phyloP scores from a whole-genome alignment of 2,888 invertebrate species.

The Drosophila mimetica region DNA sequence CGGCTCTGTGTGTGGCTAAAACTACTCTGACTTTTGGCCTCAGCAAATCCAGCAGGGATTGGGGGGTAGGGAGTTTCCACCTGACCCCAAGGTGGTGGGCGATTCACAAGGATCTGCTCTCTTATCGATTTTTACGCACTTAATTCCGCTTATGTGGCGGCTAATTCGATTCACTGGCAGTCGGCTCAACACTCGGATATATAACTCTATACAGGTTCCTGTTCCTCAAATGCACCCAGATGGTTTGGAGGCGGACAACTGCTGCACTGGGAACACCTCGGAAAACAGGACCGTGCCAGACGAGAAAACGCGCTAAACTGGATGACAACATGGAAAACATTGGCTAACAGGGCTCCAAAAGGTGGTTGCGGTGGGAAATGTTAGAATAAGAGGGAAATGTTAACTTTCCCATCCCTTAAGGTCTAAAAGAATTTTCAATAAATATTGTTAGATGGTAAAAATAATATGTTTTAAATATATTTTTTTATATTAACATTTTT shows the following conservation, averaged over 20 bases:
- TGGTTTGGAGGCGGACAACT: constrained; percentile 7
- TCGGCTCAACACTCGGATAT: background rate
- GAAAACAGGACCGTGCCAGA: constrained; percentile 41
- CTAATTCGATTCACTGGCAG: background rate
- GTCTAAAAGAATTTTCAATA: background rate
- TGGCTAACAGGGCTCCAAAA: constrained; percentile 17
- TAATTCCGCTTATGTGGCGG: constrained; percentile 10
- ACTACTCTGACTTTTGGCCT: constrained; percentile 27
- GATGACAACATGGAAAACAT: constrained; percentile 43
- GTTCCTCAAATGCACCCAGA: constrained; percentile 35
- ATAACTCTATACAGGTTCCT: constrained; percentile 6
- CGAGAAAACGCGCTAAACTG: constrained; percentile 65
- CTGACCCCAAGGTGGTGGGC: constrained; percentile 5
- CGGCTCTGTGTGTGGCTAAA: constrained; percentile 14
- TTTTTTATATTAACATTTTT: background rate
- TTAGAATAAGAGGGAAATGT: constrained; percentile 12
- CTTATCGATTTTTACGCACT: constrained; percentile 70
- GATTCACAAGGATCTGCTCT: constrained; percentile 12
- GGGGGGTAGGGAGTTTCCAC: background rate
- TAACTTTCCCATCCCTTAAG: background rate
- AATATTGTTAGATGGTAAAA: background rate
- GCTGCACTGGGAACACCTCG: constrained; percentile 31
- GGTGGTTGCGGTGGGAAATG: constrained; percentile 42
- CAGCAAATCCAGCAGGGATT: background rate
- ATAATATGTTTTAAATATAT: too few relatives aligned